Base-by-base conservation (phyloP, 2,888 invertebrate genomes). In the Sclerodermus sp. region DNA sequence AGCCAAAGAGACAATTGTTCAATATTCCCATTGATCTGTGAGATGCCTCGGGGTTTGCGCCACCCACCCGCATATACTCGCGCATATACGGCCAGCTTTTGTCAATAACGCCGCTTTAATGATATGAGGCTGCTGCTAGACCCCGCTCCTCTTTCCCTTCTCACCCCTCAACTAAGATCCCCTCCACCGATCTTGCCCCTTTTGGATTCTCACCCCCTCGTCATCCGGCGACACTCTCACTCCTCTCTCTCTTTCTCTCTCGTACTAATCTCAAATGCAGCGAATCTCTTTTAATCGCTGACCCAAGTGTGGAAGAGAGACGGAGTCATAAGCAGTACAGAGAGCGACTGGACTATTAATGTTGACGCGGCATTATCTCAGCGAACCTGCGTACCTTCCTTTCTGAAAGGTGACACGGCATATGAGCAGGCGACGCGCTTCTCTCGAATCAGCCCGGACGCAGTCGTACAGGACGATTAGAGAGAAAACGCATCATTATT, bases 1-100 rank as follows among this genome's bases (percentile, higher is more conserved):
- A 71, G 70, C 75, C 69, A 70, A 71, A 67, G 64, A 74, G 74
- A 77, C 77, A 77, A 77, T 77, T 76, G 77, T 77, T 77, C 77
- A 77, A 77, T 77, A 77, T 77, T 77, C 70, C 73, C 76, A 77
- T 77, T 77, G 77, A 77, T 77, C 74, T 74, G 73, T 67, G 71
- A 70, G 71, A 72, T 69, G 66, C 64, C 68, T 59, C 54, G 57
- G 50, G 64, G 64, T 59, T 57, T 60, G 56, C 58, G 46, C 57
- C 55, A 42, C 51, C 55, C 46, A 42, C 62, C 49, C 47, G 47
- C 53, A 45, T 29, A 32, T 39, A 23, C 49, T 41, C 55, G 55
- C 49, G 53, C 45, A 45, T 55, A 64, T 55, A 62, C 42, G 49
- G 57, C 47, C 49, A 46, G 55, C 76, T 69, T 74, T 77, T 76